Evolutionary conservation across 2,888 invertebrate genomes (phyloP), one percentile per base, ranked within the genome.

Genomic region (Aplocera efformata): DNA sequence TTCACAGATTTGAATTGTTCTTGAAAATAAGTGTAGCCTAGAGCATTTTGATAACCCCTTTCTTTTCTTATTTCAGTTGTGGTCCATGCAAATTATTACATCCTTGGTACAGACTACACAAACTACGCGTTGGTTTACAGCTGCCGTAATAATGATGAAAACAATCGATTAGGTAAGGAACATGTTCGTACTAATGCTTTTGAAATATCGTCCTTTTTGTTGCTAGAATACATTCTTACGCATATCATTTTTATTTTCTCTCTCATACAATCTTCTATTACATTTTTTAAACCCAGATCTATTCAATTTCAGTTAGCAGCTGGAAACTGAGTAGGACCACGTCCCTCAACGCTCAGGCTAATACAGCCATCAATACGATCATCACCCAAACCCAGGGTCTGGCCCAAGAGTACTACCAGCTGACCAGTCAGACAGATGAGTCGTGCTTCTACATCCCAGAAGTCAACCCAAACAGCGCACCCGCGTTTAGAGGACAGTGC

Each of bases 401-500:
- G 0, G 23, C 32, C 0, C 48, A 72, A 34, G 58, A 63, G 0
- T 85, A 74, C 50, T 86, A 82, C 48, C 34, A 33, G n/a, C 1
- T 36, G 0, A 81, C 78, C 7, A 62, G 59, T 26, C 86, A 88
- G 39, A 59, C 56, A 1, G 73, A 69, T n/a, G 78, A 68, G 1
- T 67, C 64, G 23, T 85, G 85, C 55, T 84, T 83, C 67, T 84
- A 82, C 38, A 53, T 84, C 3, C 85, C 85, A 0, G 63, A 65
- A 23, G 42, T 72, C 0, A 53, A 70, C 10, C 43, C 51, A 1
- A 50, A 66, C 11, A 45, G 52, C 22, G 69, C 75, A 0, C 68
- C 76, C 0, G 11, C 60, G 5, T 82, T 83, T 32, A 75, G 83
- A 63, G 82, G 81, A 44, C 69, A 70, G 7, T 85, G 85, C 41